These are phyloP conservation scores for Pantherophis vulpinus DNA, from an alignment of 2,797 vertebrate genomes.

Conservation along the genomic window DNA sequence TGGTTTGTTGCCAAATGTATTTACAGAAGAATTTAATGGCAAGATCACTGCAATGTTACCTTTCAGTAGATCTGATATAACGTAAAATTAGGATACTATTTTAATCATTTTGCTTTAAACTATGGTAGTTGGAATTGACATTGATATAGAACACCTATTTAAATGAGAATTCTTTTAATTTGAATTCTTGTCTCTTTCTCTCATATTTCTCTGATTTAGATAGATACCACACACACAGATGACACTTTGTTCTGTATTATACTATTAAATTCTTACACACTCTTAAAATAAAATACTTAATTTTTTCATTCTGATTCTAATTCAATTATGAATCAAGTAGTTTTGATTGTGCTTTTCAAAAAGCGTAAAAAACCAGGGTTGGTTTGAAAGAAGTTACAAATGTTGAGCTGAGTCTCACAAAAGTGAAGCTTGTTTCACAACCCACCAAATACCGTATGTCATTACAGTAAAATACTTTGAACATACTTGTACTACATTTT, in stretches of 20 bases:
- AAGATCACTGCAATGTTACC: slow-evolving; percentile 2
- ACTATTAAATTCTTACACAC: neutral
- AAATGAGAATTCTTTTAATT: neutral
- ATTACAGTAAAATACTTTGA: neutral
- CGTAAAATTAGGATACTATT: neutral
- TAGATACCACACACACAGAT: neutral
- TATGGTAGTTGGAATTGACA: neutral
- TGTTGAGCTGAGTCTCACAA: neutral
- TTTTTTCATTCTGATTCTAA: neutral
- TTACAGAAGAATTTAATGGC: neutral
- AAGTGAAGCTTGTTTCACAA: neutral
- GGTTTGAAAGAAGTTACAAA: slow-evolving; percentile 21
- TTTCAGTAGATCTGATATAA: neutral
- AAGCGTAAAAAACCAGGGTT: neutral
- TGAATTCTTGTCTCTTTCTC: neutral
- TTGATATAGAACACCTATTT: neutral
- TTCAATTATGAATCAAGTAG: neutral
- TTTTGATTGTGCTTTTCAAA: neutral
- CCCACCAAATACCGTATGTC: neutral
- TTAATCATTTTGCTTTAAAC: slow-evolving; percentile 11
- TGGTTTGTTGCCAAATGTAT: neutral
- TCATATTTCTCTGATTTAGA: neutral
- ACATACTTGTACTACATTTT: slow-evolving; percentile 3
- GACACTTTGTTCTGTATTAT: neutral
- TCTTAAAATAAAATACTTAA: neutral